Evolutionary conservation across 1,140 invertebrate genomes (phyloP).

Genomic region (Trichonephila inaurata): DNA sequence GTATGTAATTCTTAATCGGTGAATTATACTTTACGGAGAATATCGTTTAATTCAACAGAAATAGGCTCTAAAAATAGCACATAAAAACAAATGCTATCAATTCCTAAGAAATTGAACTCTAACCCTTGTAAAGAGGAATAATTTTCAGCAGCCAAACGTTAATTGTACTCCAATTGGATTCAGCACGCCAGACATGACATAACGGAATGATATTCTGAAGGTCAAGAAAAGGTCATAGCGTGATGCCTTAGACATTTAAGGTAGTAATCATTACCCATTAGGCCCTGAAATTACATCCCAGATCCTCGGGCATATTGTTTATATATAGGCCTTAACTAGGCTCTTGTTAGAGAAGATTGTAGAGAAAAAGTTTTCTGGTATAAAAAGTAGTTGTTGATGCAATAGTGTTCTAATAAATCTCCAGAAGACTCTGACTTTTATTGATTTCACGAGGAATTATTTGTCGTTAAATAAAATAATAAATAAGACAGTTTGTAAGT

Average conservation of each 20-base stretch:
- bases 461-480: constrained; percentile 24
- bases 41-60: not conserved
- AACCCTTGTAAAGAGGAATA: constrained; percentile 49
- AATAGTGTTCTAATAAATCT: constrained; percentile 51
- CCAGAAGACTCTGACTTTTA: constrained; percentile 56
- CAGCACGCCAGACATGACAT: constrained; percentile 36
- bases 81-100: not conserved
- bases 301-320: constrained; percentile 39
- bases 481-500: constrained; percentile 52
- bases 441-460: constrained; percentile 38
- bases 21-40: not conserved
- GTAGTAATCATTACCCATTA: constrained; percentile 67
- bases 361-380: constrained; percentile 25
- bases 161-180: constrained; percentile 70
- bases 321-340: constrained; percentile 54
- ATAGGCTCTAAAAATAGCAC: not conserved
- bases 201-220: constrained; percentile 70
- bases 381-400: constrained; percentile 16
- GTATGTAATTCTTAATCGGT: not conserved
- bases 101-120: constrained; percentile 33
- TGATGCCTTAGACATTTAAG: constrained; percentile 60
- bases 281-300: constrained; percentile 56
- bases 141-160: constrained; percentile 63
- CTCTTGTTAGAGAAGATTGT: not conserved
- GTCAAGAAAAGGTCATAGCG: constrained; percentile 69